Percentiles rank a stretch among this genome's conserved stretches.
These are phyloP conservation scores for Acrocephalus kingi DNA, from an alignment of 2,113 vertebrate species.

Conservation along the genomic window DNA sequence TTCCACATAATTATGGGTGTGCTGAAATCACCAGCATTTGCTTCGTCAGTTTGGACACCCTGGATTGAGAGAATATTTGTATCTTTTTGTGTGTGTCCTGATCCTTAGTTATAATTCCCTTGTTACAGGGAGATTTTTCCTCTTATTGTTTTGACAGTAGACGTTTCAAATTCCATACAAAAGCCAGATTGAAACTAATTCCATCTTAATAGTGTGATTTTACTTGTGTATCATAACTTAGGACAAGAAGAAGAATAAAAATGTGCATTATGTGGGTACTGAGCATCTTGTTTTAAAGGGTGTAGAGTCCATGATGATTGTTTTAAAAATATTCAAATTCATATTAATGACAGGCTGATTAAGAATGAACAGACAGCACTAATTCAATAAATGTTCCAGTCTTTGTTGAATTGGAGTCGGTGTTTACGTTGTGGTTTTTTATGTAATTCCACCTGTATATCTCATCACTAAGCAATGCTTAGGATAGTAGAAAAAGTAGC, in stretches of 20 bases:
- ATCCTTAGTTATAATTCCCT: neutral
- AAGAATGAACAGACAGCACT: neutral
- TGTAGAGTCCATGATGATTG: neutral
- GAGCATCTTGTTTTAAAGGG: neutral
- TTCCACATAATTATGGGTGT: neutral
- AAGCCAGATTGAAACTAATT: neutral
- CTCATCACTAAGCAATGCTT: neutral
- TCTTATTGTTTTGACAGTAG: neutral
- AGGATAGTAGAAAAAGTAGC: neutral
- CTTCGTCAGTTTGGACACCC: neutral
- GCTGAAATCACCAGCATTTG: neutral
- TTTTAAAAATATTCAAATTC: neutral
- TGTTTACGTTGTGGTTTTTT: neutral
- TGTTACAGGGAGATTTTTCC: neutral
- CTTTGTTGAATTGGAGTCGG: neutral
- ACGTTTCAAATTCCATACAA: neutral
- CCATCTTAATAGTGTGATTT: neutral
- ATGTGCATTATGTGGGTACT: neutral
- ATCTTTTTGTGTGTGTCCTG: neutral
- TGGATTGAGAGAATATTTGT: neutral
- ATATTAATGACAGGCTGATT: neutral
- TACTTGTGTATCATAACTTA: neutral
- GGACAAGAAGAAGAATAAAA: neutral
- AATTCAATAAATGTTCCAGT: neutral
- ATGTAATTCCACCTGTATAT: neutral